Base-by-base conservation (phyloP, 2,888 invertebrate genomes). In the Adineta ricciae region DNA sequence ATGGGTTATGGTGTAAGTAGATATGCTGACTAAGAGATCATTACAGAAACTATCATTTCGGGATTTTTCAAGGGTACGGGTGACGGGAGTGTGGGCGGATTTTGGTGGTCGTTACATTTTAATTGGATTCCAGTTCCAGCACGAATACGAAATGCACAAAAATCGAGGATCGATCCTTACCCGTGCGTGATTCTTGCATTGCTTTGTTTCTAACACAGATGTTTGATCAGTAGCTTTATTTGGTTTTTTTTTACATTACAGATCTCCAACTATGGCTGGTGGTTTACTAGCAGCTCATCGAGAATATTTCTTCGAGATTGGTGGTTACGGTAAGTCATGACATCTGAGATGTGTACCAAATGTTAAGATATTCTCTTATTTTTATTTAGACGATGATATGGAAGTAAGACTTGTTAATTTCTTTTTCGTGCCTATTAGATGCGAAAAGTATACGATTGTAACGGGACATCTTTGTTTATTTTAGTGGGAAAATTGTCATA, bases 211-310 rank as follows among this genome's bases (percentile, higher is more conserved):
- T n/a, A n/a, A n/a, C n/a, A n/a, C n/a, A n/a, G n/a, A n/a, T n/a
- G n/a, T n/a, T 64, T 9, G 8, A 27, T 27, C 9, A 64, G 16
- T 46, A 46, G 56, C n/a, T 27, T n/a, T 27, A 9, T 24, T 27
- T n/a, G 9, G n/a, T 56, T 24, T n/a, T 2, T 56, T 11, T 78
- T 41, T 41, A 38, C 24, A 14, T 56, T 83, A 50, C 87, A 91
- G 92, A 88, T 94, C 96, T 0, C 97, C 98, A 0, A 98, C 97
- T 0, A 98, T 97, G 97, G 97, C 97, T n/a, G 97, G 98, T 0
- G 98, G 97, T 0, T 91, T 98, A 86, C 96, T 98, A 91, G 98
- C 97, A 0, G 96, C 96, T 84, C 94, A 95, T 88, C 92, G 95
- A 84, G 93, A 94, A 84, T 98, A 95, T 91, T 98, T 96, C 92